phyloP scores from a whole-genome alignment of 2,888 invertebrate genomes.

The Tillus elongatus region DNA sequence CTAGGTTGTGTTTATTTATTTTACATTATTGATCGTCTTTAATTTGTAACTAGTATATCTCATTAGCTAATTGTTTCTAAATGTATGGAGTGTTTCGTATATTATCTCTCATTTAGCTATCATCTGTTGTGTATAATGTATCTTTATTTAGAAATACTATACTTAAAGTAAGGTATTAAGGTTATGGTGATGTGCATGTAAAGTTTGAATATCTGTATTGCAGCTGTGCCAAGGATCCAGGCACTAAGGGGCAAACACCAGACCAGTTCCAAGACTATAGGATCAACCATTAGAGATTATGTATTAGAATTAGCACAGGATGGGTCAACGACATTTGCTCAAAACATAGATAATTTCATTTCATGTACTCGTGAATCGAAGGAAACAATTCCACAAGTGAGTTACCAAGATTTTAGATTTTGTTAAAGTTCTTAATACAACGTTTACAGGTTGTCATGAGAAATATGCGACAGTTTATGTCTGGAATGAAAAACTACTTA shows the following conservation, averaged over 20 bases:
- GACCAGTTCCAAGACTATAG: constrained; percentile 51
- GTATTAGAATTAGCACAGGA: constrained; percentile 74
- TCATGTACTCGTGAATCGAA: constrained; percentile 85
- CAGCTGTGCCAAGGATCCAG: constrained; percentile 71
- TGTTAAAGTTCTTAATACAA: neutral
- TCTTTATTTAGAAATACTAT: too few relatives aligned
- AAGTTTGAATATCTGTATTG: too few relatives aligned
- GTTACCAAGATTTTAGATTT: constrained; percentile 1
- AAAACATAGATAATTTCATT: constrained; percentile 88
- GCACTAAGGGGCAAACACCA: constrained; percentile 54
- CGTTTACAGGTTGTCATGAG: constrained; percentile 61
- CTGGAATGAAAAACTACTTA: constrained; percentile 96
- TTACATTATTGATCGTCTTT: too few relatives aligned
- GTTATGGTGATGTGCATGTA: too few relatives aligned
- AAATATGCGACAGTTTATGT: constrained; percentile 94
- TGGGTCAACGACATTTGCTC: constrained; percentile 81
- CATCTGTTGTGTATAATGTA: too few relatives aligned
- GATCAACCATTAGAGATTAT: constrained; percentile 66
- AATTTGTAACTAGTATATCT: too few relatives aligned
- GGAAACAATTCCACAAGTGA: constrained; percentile 72
- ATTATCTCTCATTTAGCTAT: too few relatives aligned
- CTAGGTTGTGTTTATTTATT: too few relatives aligned
- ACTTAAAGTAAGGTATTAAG: too few relatives aligned
- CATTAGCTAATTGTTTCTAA: too few relatives aligned
- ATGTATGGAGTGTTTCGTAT: too few relatives aligned